Evolutionary conservation across 1,140 invertebrate genomes (phyloP).

Genomic region (Tyrophagus putrescentiae): DNA sequence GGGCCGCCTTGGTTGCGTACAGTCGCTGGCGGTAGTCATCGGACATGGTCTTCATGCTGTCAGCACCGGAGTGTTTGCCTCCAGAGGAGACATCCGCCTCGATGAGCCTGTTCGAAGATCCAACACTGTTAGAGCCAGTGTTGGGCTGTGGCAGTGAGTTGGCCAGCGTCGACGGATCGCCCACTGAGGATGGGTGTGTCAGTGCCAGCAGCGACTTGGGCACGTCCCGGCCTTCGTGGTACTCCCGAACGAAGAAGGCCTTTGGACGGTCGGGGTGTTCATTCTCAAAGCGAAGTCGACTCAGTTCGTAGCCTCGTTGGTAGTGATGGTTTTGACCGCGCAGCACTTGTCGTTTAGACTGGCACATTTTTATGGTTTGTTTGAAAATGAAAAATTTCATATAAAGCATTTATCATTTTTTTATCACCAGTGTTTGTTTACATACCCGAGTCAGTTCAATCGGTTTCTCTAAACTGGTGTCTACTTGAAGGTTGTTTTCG

Average conservation of each 20-base stretch:
- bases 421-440: too few relatives aligned
- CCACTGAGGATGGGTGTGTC: background rate
- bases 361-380: too few relatives aligned
- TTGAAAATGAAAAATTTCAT: background rate
- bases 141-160: too few relatives aligned
- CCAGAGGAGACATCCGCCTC: too few relatives aligned
- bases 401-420: background rate
- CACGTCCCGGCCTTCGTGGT: background rate
- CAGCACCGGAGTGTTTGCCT: background rate
- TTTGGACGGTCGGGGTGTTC: background rate
- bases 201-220: background rate
- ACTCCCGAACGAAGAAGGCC: constrained; percentile 8
- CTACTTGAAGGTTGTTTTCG: too few relatives aligned
- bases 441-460: constrained; percentile 5
- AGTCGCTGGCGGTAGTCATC: constrained; percentile 10
- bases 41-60: constrained; percentile 1
- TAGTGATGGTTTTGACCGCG: constrained; percentile 17
- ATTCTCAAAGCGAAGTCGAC: constrained; percentile 8
- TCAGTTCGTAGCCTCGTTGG: constrained; percentile 18
- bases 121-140: too few relatives aligned
- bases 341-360: constrained; percentile 3
- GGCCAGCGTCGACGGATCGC: background rate
- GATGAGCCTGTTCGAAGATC: too few relatives aligned
- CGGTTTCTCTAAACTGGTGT: background rate
- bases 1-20: constrained; percentile 8